Evolutionary conservation across 2,888 invertebrate species (phyloP).

Genomic region (Polia nebulosa): DNA sequence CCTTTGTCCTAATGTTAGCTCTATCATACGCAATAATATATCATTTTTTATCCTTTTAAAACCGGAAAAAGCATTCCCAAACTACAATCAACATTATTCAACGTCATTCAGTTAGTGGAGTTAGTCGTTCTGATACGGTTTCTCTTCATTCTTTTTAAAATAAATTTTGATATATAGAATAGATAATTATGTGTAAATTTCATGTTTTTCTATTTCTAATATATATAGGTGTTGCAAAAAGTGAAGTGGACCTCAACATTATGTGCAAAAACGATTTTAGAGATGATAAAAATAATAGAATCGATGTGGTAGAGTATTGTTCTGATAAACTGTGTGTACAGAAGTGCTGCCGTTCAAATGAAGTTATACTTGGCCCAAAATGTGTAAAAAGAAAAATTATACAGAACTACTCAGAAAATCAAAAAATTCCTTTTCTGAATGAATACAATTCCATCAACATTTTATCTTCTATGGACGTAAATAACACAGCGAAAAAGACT

Average conservation of each 20-base stretch:
- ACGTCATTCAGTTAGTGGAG: not conserved
- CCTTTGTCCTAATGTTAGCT: too few relatives aligned
- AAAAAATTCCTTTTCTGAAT: not conserved
- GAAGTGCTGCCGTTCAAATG: conserved; percentile 16
- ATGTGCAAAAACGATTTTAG: conserved; percentile 5
- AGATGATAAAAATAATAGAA: not conserved
- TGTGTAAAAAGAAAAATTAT: not conserved
- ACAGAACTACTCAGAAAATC: not conserved
- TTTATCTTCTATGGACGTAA: conserved; percentile 2
- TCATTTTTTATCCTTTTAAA: too few relatives aligned
- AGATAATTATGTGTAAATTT: not conserved
- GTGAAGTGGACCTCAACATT: not conserved
- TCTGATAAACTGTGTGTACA: conserved; percentile 13
- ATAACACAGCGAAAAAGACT: not conserved
- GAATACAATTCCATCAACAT: not conserved
- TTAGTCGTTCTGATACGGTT: not conserved
- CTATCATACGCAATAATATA: too few relatives aligned
- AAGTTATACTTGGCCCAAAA: rapidly evolving
- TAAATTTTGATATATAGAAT: not conserved
- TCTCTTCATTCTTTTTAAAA: not conserved
- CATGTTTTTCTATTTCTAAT: conserved; percentile 14
- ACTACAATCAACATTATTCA: not conserved
- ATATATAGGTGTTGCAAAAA: conserved; percentile 15
- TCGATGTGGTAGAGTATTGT: conserved; percentile 13
- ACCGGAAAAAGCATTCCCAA: not conserved